Evolutionary conservation across 1,140 invertebrate species (phyloP).

Genomic region (Caenorhabditis latens): DNA sequence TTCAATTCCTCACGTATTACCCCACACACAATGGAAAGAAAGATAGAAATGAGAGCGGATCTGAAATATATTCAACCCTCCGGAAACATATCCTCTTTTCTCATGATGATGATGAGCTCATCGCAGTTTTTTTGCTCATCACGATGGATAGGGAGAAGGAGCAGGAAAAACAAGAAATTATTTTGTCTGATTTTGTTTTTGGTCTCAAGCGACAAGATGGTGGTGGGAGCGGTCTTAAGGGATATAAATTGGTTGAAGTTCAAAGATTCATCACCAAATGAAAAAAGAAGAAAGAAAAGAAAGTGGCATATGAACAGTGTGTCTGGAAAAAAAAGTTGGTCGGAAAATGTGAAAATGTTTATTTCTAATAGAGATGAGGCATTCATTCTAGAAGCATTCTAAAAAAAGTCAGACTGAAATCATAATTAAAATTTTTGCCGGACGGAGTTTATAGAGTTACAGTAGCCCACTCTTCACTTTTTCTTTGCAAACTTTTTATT

Average conservation of each 20-base stretch:
- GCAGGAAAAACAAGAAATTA: slow-evolving; percentile 23
- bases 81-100: slow-evolving; percentile 42
- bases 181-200: slow-evolving; percentile 41
- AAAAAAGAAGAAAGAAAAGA: neutral
- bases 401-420: slow-evolving; percentile 10
- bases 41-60: neutral
- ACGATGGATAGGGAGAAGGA: neutral
- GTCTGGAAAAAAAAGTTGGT: neutral
- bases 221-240: neutral
- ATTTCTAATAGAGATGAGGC: neutral
- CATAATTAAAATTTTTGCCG: neutral
- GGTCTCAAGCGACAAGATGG: neutral
- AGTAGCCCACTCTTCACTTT: too few relatives aligned
- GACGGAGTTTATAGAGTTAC: too few relatives aligned
- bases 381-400: too few relatives aligned
- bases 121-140: slow-evolving; percentile 14
- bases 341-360: neutral
- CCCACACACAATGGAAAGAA: neutral
- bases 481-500: too few relatives aligned
- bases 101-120: slow-evolving; percentile 28
- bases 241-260: neutral
- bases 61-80: slow-evolving; percentile 11
- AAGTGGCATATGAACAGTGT: neutral
- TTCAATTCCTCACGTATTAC: slow-evolving; percentile 46
- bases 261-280: neutral